Conservation (phyloP, 2,888 invertebrate genomes). For the Callyntrura sp. region DNA sequence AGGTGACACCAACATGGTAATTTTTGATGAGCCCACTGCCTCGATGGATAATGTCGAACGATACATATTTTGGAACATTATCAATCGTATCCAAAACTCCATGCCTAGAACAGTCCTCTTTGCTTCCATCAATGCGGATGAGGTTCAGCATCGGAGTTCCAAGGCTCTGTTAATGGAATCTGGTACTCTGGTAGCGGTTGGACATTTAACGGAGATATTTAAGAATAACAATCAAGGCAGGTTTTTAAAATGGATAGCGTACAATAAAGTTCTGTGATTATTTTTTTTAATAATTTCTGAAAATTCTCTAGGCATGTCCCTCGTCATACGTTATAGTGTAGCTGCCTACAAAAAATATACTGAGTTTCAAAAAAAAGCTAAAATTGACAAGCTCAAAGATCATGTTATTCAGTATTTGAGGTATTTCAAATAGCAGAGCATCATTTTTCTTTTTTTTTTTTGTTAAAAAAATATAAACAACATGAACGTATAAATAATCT, state of each 20-base stretch:
- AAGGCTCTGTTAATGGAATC: conserved; percentile 76
- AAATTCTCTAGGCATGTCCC: conserved; percentile 59
- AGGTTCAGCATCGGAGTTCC: conserved; percentile 61
- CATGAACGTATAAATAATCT: neutral
- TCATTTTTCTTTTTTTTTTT: neutral
- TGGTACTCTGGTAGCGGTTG: conserved; percentile 71
- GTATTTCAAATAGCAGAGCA: conserved; percentile 27
- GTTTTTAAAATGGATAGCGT: neutral
- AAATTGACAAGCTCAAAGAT: conserved; percentile 74
- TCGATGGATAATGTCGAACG: conserved; percentile 68
- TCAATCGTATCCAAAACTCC: conserved; percentile 40
- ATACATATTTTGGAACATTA: conserved; percentile 78
- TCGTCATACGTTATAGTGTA: conserved; percentile 62
- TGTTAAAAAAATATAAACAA: too few species aligned
- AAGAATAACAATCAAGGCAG: conserved; percentile 72
- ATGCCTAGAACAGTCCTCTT: conserved; percentile 72
- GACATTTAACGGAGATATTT: conserved; percentile 67
- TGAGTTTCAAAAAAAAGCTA: conserved; percentile 63
- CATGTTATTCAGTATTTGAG: conserved; percentile 76
- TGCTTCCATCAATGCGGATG: conserved; percentile 70
- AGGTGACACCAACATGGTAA: conserved; percentile 60
- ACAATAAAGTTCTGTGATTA: neutral
- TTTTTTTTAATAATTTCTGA: neutral
- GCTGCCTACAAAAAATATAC: conserved; percentile 45
- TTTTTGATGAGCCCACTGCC: conserved; percentile 77